Evolutionary conservation across 2,888 invertebrate genomes (phyloP), one percentile per base, ranked within the genome.

Genomic region (Melipona beecheii): DNA sequence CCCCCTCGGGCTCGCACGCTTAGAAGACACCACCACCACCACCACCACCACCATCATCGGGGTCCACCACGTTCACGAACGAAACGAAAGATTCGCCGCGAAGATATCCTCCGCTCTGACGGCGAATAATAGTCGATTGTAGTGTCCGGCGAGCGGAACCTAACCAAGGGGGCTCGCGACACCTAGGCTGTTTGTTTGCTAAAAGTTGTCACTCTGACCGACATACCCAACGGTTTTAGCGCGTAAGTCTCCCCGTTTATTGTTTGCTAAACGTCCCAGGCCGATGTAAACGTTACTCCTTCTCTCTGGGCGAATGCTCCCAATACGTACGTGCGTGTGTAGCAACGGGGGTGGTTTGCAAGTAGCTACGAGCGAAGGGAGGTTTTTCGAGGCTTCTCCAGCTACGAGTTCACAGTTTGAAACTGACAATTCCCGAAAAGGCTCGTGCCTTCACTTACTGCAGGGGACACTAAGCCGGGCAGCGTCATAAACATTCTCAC

Each of bases 111-210:
- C 49, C 43, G 54, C 52, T 70, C 75, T 77, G 84, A 84, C 50
- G 75, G 75, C 76, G 84, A 83, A 83, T 85, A 85, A 85, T 85
- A 83, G 84, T 50, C 85, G 85, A 85, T 85, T 85, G 84, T 85
- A 74, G 84, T 80, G 85, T 85, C 84, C 76, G 27, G 27, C 21
- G 54, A 83, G 75, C 75, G 66, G 68, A 75, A 82, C 82, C 54
- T 13, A 50, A 62, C n/a, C n/a, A n/a, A n/a, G n/a, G 27, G 27
- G 27, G 27, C 27, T 27, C 27, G 43, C 15, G 21, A 49, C 27
- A 5, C 56, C 11, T n/a, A 3, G 62, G 56, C 66, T 71, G 50
- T 74, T 81, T 81, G 83, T 72, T 72, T 52, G 50, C 72, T 62
- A 68, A 60, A 75, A 75, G 71, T 81, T 75, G 78, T 69, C 75